Base-by-base conservation (phyloP, 2,888 invertebrate species). In the Standfussiana lucernea region DNA sequence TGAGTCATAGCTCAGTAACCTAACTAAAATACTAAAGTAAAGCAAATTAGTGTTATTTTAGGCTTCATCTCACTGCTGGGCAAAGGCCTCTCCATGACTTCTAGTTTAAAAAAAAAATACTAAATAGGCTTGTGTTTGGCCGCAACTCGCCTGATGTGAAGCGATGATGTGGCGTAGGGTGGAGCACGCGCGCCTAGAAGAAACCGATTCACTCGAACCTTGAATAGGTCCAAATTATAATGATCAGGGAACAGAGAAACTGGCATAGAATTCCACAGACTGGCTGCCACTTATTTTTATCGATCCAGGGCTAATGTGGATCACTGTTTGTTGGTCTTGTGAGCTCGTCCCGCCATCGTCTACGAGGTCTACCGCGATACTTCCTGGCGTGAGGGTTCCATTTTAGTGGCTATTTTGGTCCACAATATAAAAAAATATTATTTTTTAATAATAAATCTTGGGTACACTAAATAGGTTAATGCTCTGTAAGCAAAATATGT, bases 1-100 rank as follows among this genome's bases (percentile, higher is more conserved):
- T 83, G 80, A 86, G 77, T 86, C 85, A 83, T 82, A 67, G 21
- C 64, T 45, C 37, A 65, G 66, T 71, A 35, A 84, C 79, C 71
- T 76, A 82, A 78, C 75, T 42, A 53, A 65, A 70, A 65, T 67
- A 62, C 15, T 67, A 45, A n/a, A 45, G 24, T 47, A 65, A 47
- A 53, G 61, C 18, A 61, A 56, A 80, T 65, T 70, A 40, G n/a
- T 40, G 40, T 37, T 24, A 7, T 37, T 11, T n/a, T 37, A 37
- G 7, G n/a, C n/a, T 37, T n/a, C 24, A n/a, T 35, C n/a, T 62
- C 15, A n/a, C 1, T 24, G 2, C 21, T 61, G 35, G 11, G 24
- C 35, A 21, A 32, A 59, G 8, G 59, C 21, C 11, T 62, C 24
- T 24, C 61, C 35, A 62, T 62, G 37, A 13, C 13, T 61, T 32